Evolutionary conservation across 2,888 invertebrate genomes (phyloP).

Genomic region (Dichetophora obliterata): DNA sequence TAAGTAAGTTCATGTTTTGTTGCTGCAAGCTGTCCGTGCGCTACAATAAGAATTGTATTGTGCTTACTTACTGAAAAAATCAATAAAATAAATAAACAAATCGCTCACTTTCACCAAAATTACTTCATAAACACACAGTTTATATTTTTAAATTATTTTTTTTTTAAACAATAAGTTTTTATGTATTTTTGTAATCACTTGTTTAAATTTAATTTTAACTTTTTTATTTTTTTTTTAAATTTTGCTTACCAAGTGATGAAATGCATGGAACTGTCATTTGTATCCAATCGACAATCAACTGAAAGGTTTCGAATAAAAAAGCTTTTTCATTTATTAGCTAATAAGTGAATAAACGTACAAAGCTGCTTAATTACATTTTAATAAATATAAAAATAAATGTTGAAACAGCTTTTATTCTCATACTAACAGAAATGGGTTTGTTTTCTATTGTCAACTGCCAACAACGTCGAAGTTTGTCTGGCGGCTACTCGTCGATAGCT

Average conservation of each 20-base stretch:
- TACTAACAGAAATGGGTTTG: slow-evolving; percentile 8
- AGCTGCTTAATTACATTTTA: slow-evolving; percentile 1
- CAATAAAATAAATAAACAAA: background rate
- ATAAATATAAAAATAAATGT: background rate
- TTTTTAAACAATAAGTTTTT: background rate
- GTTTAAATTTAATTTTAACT: background rate
- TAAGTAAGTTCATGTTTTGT: background rate
- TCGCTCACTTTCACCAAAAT: slow-evolving; percentile 30
- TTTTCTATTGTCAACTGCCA: background rate
- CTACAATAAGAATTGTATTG: slow-evolving; percentile 1
- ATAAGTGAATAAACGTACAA: slow-evolving; percentile 40
- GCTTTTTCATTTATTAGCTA: slow-evolving; percentile 46
- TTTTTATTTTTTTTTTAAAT: background rate
- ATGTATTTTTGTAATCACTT: background rate
- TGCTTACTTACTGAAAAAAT: background rate
- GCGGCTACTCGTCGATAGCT: too few species aligned
- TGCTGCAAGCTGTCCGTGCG: slow-evolving; percentile 1
- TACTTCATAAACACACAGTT: slow-evolving; percentile 29
- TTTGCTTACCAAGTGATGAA: slow-evolving; percentile 44
- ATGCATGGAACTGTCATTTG: slow-evolving; percentile 49
- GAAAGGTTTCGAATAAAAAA: slow-evolving; percentile 45
- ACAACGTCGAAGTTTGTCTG: too few species aligned
- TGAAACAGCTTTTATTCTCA: slow-evolving; percentile 2
- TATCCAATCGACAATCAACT: slow-evolving; percentile 20
- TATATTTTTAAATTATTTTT: slow-evolving; percentile 10